Evolutionary conservation across 92 coral and sea anemone species (phyloP).

Genomic region (Desmophyllum pertusum): DNA sequence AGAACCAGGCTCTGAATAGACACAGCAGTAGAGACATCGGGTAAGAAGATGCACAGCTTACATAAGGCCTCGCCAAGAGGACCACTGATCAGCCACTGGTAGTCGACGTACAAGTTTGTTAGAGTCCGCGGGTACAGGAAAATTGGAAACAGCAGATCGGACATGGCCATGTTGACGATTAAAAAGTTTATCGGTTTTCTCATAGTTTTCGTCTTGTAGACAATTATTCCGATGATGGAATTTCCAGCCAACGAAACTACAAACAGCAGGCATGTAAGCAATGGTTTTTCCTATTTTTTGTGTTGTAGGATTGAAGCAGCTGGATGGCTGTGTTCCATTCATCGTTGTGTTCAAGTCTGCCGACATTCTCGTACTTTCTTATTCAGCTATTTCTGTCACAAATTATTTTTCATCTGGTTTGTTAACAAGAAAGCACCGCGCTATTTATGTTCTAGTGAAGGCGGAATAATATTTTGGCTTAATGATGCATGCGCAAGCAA

Average conservation of each 20-base stretch:
- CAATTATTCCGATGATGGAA: background rate
- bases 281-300: background rate
- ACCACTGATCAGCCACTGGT: constrained; percentile 1
- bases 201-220: constrained; percentile 8
- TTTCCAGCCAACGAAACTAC: background rate
- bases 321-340: background rate
- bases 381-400: no score
- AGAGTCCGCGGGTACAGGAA: background rate
- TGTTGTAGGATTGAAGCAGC: background rate
- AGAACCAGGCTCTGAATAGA: background rate
- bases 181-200: constrained; percentile 11
- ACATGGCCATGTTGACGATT: constrained; percentile 20
- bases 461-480: no score
- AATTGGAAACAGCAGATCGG: background rate
- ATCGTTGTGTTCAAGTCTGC: background rate
- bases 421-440: no score
- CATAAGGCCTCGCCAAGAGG: background rate
- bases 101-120: background rate
- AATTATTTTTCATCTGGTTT: no score
- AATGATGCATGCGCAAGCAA: no score
- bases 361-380: background rate
- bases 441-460: no score
- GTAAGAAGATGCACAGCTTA: background rate
- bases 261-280: background rate
- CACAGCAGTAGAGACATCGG: background rate